A percentile compares a stretch with the other conserved stretches of the same genome.
Conservation (phyloP, 2,888 invertebrate species). For the Dasypolia templi region DNA sequence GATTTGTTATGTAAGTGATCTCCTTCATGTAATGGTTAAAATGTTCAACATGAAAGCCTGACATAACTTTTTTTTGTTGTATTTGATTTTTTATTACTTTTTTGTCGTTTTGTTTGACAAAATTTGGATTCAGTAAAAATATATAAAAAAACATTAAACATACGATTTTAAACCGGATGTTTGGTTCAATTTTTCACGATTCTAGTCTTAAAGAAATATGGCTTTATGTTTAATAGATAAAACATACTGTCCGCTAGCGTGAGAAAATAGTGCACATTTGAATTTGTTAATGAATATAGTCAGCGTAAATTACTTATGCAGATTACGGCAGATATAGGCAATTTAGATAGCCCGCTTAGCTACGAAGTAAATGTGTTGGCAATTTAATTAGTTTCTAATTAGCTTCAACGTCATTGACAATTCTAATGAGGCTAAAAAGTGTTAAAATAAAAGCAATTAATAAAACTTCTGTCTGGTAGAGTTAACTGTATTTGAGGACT, state of each 20-base stretch:
- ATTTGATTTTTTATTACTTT: background rate
- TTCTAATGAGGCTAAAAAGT: slow-evolving; percentile 40
- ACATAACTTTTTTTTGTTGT: background rate
- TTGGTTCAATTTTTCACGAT: background rate
- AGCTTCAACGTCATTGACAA: slow-evolving; percentile 40
- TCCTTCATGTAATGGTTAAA: background rate
- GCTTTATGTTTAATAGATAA: slow-evolving; percentile 10
- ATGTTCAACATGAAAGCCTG: background rate
- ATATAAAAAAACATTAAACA: background rate
- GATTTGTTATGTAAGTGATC: background rate
- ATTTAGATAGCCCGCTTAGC: slow-evolving; percentile 52
- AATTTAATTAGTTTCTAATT: slow-evolving; percentile 49
- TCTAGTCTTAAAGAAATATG: slow-evolving; percentile 13
- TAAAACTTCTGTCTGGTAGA: slow-evolving; percentile 10
- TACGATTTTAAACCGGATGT: background rate
- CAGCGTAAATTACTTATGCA: slow-evolving; percentile 48
- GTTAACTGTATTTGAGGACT: slow-evolving; percentile 13
- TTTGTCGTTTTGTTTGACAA: too few species aligned
- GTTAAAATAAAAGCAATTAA: slow-evolving; percentile 27
- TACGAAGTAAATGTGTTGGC: slow-evolving; percentile 36
- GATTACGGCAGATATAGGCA: slow-evolving; percentile 44
- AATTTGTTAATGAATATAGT: slow-evolving; percentile 49
- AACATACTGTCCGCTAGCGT: slow-evolving; percentile 16
- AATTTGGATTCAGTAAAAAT: background rate
- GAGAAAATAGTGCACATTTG: slow-evolving; percentile 46